Evolutionary conservation across 1,140 invertebrate species (phyloP).

Genomic region (Drosophila sproati): DNA sequence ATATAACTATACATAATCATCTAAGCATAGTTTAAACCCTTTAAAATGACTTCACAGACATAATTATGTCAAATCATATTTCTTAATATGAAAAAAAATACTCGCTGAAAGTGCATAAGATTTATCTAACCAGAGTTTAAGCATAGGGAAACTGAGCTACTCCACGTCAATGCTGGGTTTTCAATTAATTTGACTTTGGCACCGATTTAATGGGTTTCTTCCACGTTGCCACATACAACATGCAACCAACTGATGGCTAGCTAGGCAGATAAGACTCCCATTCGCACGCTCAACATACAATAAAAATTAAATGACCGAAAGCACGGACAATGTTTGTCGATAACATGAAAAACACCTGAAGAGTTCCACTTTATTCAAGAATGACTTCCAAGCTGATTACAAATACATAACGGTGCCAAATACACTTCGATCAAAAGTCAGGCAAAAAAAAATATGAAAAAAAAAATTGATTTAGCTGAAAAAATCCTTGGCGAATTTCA

Average conservation of each 20-base stretch:
- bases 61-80: no score
- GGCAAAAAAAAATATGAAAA: no score
- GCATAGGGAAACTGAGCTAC: neutral
- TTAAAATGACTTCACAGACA: no score
- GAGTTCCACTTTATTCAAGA: no score
- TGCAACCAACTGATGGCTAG: neutral
- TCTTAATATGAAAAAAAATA: no score
- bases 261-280: constrained; percentile 1
- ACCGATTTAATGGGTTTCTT: constrained; percentile 31
- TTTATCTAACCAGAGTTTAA: neutral
- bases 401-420: no score
- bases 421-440: no score
- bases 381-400: no score
- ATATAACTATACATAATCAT: neutral
- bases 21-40: no score
- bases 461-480: no score
- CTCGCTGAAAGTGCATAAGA: no score
- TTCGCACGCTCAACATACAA: constrained; percentile 33
- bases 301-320: constrained; percentile 14
- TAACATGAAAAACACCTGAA: neutral
- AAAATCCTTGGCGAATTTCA: constrained; percentile 35
- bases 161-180: neutral
- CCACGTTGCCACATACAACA: constrained; percentile 1
- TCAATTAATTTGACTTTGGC: neutral
- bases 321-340: constrained; percentile 7